Evolutionary conservation across 2,797 vertebrate genomes (phyloP), one percentile per base, ranked within the genome.

Genomic region (Chelon auratus): DNA sequence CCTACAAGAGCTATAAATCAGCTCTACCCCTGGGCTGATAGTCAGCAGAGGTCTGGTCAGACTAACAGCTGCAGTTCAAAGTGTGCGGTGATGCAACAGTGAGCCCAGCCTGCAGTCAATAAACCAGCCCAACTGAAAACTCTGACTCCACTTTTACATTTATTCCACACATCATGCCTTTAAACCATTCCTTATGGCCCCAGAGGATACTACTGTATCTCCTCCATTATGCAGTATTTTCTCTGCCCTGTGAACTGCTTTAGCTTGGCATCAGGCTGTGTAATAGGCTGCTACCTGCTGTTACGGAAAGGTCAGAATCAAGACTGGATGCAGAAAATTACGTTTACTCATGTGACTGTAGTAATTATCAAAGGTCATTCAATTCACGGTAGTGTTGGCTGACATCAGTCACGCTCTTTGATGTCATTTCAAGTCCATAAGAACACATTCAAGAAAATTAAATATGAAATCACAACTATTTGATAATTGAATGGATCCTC

Each of bases 1-100:
- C 47, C 13, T 20, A 68, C 50, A 53, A 47, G 65, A 26, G 74
- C 74, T 42, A 88, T 87, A 77, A 85, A 89, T 89, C 83, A 84
- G 68, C 36, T 36, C 8, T 12, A 50, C 69, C 48, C 24, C 69
- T 18, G n/a, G 65, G 71, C 68, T 80, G 80, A 74, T 78, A 82
- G 71, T 66, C 45, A 20, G 68, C 2, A 12, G 39, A 72, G 58
- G 60, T 64, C 40, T 39, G 68, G 79, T 64, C 2, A 15, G 73
- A 78, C 74, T 66, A 57, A 39, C 18, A 24, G 68, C 9, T 3
- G 65, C 0, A 12, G 60, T 61, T 64, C 30, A 20, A 68, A 69
- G 39, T 24, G 30, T 47, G 20, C 8, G 0, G 10, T 17, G 26
- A 42, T 10, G 37, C 24, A 3, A 22, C 1, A 33, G 22, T 11